These are phyloP conservation scores for Tiliacea citrago DNA, from an alignment of 2,888 invertebrate genomes.

Conservation along the genomic window DNA sequence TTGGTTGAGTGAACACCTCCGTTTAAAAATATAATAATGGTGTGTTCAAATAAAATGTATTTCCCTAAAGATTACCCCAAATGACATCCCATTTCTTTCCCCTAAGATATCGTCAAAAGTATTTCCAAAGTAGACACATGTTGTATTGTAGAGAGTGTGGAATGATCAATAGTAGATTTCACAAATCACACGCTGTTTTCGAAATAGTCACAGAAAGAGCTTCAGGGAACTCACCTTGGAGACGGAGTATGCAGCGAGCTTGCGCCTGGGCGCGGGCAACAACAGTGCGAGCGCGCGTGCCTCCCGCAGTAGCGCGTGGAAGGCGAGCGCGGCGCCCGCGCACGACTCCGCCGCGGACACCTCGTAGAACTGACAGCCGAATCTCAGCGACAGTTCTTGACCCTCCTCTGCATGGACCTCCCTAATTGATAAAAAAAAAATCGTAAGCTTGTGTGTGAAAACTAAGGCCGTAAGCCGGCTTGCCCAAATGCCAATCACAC, in stretches of 20 bases:
- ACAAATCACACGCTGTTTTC: neutral
- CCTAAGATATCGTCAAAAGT: neutral
- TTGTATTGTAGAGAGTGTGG: no score
- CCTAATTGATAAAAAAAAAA: slow-evolving; percentile 79
- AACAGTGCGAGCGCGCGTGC: slow-evolving; percentile 94
- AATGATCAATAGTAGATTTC: neutral
- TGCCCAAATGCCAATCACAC: neutral
- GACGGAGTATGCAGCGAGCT: slow-evolving; percentile 94
- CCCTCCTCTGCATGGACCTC: slow-evolving; percentile 94
- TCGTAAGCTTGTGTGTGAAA: neutral
- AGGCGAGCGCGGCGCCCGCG: slow-evolving; percentile 95
- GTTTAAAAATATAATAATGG: neutral
- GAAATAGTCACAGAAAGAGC: no score
- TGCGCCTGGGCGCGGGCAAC: slow-evolving; percentile 92
- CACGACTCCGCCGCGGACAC: slow-evolving; percentile 96
- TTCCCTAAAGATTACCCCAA: neutral
- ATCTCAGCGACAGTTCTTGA: slow-evolving; percentile 94
- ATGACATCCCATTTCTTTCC: neutral
- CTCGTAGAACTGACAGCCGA: slow-evolving; percentile 96
- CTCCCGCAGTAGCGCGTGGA: slow-evolving; percentile 94
- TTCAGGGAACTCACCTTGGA: slow-evolving; percentile 90
- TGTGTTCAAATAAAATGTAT: neutral
- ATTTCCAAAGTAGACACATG: neutral
- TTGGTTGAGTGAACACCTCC: neutral
- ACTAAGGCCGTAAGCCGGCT: neutral